Base-by-base conservation (phyloP, 2,888 invertebrate species). In the Platycnemis pennipes region DNA sequence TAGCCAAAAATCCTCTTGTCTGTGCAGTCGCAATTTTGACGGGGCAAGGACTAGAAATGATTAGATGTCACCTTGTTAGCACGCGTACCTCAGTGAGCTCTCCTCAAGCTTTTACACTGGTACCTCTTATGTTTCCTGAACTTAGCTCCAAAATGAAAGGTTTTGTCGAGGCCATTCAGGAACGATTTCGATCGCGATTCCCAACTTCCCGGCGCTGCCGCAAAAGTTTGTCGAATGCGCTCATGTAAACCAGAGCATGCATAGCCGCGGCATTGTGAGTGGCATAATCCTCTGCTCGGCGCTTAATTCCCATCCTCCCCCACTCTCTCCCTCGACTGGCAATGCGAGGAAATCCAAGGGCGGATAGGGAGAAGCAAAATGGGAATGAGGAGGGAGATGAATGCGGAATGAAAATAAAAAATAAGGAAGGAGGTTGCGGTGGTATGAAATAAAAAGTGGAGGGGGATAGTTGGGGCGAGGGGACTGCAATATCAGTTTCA, bases 361-460 rank as follows among this genome's bases (percentile, higher is more conserved):
- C 5, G 89, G 5, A n/a, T 11, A 19, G n/a, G 31, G 22, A 7
- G 22, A 37, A 56, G 26, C 26, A 8, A 46, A 16, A 26, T 11
- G 11, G 87, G 87, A 19, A 42, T 8, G 37, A 44, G 26, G 22
- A 44, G 26, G 37, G 87, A 87, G 87, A 87, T 87, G 87, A 46
- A 87, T 87, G 45, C 46, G 87, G 87, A 87, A n/a, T 44, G 46
- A 87, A 45, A 46, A 13, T 3, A 46, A n/a, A 5, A 45, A 87
- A 87, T 11, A 45, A 11, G n/a, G 8, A 46, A 46, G 44, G 26
- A 46, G 86, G 44, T 11, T 22, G 45, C n/a, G 87, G 45, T 45
- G 87, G 87, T 7, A 46, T 87, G 56, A 42, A 56, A 89, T 49
- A 53, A 89, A 89, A 89, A 88, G 37, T 42, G 37, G 22, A 53